A percentile compares a stretch with the other conserved stretches of the same genome.
Conservation (phyloP, 2,113 vertebrate species). For the Nymphicus hollandicus region DNA sequence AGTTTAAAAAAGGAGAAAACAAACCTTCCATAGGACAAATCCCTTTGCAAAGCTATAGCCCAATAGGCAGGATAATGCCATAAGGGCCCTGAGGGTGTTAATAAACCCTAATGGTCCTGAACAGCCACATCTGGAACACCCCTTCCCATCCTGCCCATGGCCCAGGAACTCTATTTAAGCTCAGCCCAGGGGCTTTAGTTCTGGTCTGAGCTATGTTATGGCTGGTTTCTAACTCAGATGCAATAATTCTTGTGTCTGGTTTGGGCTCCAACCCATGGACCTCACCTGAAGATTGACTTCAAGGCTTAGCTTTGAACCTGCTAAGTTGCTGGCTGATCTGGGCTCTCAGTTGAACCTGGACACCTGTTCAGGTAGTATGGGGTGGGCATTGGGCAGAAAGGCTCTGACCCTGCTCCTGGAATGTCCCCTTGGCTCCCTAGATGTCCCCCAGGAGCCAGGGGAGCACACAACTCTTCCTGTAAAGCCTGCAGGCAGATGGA, state of each 20-base stretch:
- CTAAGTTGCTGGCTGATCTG: background rate
- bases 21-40: background rate
- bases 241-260: rapidly evolving
- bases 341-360: background rate
- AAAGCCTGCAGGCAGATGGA: background rate
- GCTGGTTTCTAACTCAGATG: background rate
- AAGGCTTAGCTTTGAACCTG: background rate
- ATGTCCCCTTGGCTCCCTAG: background rate
- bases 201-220: background rate
- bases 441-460: background rate
- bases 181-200: background rate
- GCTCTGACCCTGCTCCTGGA: background rate
- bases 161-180: background rate
- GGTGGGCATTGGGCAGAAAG: background rate
- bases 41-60: background rate
- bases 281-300: background rate
- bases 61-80: rapidly evolving
- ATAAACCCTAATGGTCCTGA: background rate
- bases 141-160: rapidly evolving
- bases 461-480: background rate
- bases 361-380: background rate
- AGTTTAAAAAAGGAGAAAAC: background rate
- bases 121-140: background rate
- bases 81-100: background rate
- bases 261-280: rapidly evolving